These are phyloP conservation scores for Rhegmatorhina hoffmannsi DNA, from an alignment of 2,113 vertebrate genomes.

Conservation along the genomic window DNA sequence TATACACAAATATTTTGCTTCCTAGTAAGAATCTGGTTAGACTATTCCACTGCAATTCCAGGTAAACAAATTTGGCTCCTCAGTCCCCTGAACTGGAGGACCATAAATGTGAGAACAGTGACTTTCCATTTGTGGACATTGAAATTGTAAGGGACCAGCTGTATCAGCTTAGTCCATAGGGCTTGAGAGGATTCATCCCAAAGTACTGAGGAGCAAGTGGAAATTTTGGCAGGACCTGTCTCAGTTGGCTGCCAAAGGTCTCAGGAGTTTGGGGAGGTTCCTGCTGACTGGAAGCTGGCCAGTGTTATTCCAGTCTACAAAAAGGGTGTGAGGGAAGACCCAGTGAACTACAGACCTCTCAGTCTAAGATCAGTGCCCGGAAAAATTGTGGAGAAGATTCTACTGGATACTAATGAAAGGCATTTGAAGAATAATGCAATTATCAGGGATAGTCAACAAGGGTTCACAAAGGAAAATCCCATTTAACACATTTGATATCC, in stretches of 20 bases:
- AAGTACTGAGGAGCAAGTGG: neutral
- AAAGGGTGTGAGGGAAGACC: neutral
- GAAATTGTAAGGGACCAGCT: neutral
- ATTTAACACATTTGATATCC: neutral
- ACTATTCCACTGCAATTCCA: neutral
- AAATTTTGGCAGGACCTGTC: neutral
- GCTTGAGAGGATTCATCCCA: neutral
- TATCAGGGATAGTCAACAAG: neutral
- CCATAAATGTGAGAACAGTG: neutral
- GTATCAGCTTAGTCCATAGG: neutral
- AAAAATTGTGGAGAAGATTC: neutral
- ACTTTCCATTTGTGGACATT: neutral
- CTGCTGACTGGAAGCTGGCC: neutral
- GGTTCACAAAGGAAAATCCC: neutral
- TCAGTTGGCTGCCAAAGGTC: neutral
- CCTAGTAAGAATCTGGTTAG: neutral
- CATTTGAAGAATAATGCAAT: neutral
- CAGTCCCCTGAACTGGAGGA: neutral
- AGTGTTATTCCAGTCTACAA: neutral
- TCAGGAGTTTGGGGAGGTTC: too few species aligned
- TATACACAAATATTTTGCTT: neutral
- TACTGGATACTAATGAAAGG: neutral
- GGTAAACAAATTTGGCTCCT: neutral
- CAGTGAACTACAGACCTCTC: neutral
- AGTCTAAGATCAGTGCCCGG: neutral